Evolutionary conservation across 2,797 vertebrate species (phyloP).

Genomic region (Coendou prehensilis): DNA sequence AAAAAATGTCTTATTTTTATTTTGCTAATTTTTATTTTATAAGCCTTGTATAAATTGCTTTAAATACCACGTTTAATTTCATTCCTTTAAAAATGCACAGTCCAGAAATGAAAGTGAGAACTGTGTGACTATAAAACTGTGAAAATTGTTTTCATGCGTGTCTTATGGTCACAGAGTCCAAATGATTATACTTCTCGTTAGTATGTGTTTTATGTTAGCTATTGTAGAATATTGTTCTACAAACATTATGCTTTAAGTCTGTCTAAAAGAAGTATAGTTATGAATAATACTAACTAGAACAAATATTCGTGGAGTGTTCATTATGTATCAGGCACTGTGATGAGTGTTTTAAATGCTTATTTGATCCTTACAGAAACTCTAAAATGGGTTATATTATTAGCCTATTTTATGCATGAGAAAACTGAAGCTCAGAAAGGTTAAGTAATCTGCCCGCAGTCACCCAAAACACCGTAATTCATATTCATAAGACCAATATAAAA

Average conservation of each 20-base stretch:
- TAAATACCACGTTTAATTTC: constrained; percentile 43
- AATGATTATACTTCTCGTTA: not conserved
- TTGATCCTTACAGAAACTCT: not conserved
- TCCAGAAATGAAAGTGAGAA: constrained; percentile 75
- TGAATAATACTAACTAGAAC: not conserved
- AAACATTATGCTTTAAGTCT: not conserved
- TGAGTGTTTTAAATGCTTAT: constrained; percentile 22
- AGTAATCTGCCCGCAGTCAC: constrained; percentile 19
- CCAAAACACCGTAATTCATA: not conserved
- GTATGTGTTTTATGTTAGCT: not conserved
- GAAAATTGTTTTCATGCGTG: constrained; percentile 72
- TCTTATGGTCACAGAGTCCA: constrained; percentile 54
- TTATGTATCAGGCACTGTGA: not conserved
- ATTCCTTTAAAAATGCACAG: constrained; percentile 52
- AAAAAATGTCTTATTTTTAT: not conserved
- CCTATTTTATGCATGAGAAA: constrained; percentile 47
- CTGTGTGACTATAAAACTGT: constrained; percentile 72
- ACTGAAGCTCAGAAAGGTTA: constrained; percentile 38
- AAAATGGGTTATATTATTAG: constrained; percentile 31
- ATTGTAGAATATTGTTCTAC: not conserved
- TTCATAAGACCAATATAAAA: constrained; percentile 43
- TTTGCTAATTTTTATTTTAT: constrained; percentile 30
- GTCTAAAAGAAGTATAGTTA: not conserved
- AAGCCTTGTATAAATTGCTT: constrained; percentile 28
- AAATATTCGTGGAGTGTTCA: not conserved